phyloP scores from a whole-genome alignment of 1,140 invertebrate species.

The Acromyrmex echinatior region DNA sequence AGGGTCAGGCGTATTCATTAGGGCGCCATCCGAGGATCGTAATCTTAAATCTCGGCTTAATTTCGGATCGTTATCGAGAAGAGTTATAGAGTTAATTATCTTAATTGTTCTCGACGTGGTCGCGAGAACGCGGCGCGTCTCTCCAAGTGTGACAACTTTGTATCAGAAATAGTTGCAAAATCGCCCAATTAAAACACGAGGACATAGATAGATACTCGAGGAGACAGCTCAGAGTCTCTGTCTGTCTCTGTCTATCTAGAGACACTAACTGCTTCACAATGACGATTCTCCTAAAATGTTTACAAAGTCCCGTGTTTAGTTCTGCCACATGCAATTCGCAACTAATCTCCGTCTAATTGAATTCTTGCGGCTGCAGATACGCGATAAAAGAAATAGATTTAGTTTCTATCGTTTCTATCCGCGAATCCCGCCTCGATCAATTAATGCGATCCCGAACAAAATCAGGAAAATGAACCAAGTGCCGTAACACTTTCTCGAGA shows the following conservation, averaged over 20 bases:
- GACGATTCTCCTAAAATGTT: conserved; percentile 7
- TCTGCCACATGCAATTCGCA: conserved; percentile 1
- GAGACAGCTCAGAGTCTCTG: not conserved
- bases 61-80: conserved; percentile 47
- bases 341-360: conserved; percentile 40
- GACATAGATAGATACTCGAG: conserved; percentile 35
- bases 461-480: not conserved
- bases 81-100: conserved; percentile 56
- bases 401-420: not conserved
- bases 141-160: conserved; percentile 56
- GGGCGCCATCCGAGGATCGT: not conserved
- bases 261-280: not conserved
- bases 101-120: conserved; percentile 49
- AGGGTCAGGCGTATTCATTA: conserved; percentile 46
- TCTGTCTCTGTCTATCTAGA: not conserved
- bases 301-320: conserved; percentile 2
- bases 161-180: conserved; percentile 67
- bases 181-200: conserved; percentile 72
- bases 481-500: conserved; percentile 21
- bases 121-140: conserved; percentile 24
- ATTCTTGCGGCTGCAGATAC: conserved; percentile 18
- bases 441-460: conserved; percentile 6
- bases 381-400: conserved; percentile 37
- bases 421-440: not conserved
- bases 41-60: conserved; percentile 58